phyloP scores from a whole-genome alignment of 2,888 invertebrate species.

The Drosophila picticornis region DNA sequence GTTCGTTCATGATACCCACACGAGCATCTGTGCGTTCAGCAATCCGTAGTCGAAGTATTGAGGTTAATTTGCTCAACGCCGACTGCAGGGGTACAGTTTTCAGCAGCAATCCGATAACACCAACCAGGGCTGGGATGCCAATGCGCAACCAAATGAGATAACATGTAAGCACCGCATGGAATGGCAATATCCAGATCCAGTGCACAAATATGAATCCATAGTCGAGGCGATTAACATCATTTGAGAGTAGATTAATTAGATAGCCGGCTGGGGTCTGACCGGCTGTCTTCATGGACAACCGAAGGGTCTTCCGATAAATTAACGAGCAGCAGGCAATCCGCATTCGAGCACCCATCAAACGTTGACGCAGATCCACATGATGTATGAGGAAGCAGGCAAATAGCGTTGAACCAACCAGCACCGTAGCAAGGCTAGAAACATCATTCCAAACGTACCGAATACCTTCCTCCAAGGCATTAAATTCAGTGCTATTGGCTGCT shows the following conservation, averaged over 20 bases:
- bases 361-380: conserved; percentile 84
- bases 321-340: conserved; percentile 88
- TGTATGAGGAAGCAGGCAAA: conserved; percentile 83
- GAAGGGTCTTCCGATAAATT: conserved; percentile 87
- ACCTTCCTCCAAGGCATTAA: conserved; percentile 24
- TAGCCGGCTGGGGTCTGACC: conserved; percentile 93
- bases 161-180: conserved; percentile 88
- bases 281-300: conserved; percentile 89
- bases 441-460: conserved; percentile 80
- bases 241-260: conserved; percentile 96
- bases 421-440: conserved; percentile 81
- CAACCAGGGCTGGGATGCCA: conserved; percentile 91
- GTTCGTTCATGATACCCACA: conserved; percentile 97
- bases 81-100: conserved; percentile 93
- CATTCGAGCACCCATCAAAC: conserved; percentile 87
- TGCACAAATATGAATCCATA: conserved; percentile 93
- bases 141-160: conserved; percentile 92
- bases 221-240: conserved; percentile 97
- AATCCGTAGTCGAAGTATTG: conserved; percentile 89
- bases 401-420: conserved; percentile 82
- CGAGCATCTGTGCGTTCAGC: conserved; percentile 95
- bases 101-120: conserved; percentile 91
- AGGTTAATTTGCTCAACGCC: conserved; percentile 83
- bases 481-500: conserved; percentile 25
- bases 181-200: conserved; percentile 94